These are phyloP conservation scores for Archilochus colubris DNA, from an alignment of 2,113 vertebrate genomes.

Conservation along the genomic window DNA sequence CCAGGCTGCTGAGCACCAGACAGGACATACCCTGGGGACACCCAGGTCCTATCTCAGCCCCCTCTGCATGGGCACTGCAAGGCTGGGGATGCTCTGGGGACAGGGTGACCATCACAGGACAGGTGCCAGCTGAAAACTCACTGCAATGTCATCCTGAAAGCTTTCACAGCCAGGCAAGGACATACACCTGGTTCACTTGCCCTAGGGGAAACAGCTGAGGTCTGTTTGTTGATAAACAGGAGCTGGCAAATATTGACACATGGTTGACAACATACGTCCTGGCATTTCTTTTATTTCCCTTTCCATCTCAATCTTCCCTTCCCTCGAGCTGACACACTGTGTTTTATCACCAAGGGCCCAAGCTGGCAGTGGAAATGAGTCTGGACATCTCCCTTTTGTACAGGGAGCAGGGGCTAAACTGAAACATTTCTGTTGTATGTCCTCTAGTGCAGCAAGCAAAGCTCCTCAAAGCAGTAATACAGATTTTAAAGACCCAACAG, in stretches of 20 bases:
- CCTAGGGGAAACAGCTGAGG: background rate
- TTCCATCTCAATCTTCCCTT: rapidly evolving
- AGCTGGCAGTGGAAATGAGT: background rate
- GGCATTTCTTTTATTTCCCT: background rate
- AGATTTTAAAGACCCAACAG: background rate
- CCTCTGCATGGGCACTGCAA: background rate
- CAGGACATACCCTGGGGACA: background rate
- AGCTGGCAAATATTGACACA: background rate
- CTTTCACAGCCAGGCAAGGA: background rate
- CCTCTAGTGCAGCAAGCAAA: background rate
- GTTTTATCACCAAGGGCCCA: background rate
- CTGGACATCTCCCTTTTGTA: background rate
- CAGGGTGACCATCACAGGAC: background rate
- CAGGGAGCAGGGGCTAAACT: background rate
- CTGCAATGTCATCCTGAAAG: background rate
- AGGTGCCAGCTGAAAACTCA: background rate
- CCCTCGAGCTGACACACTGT: background rate
- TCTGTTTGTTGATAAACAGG: background rate
- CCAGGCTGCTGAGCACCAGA: background rate
- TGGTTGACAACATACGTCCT: background rate
- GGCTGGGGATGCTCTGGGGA: background rate
- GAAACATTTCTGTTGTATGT: background rate
- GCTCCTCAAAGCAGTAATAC: background rate
- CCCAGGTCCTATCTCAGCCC: rapidly evolving
- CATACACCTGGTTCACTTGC: background rate